These are phyloP conservation scores for Balanococcus diminutus DNA, from an alignment of 2,888 invertebrate species.

Conservation along the genomic window DNA sequence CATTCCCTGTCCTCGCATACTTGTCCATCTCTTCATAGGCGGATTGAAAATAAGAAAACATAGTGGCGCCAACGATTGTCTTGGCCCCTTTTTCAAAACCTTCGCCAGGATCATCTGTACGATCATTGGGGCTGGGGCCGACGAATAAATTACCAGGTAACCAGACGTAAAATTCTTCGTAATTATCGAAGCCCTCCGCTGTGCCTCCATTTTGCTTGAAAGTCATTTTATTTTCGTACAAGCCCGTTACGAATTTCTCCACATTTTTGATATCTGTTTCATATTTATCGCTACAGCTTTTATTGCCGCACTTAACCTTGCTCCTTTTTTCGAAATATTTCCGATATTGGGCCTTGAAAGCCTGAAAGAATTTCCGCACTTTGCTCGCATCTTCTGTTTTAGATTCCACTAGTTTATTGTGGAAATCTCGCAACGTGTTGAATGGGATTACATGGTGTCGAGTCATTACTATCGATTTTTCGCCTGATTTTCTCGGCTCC, in stretches of 20 bases:
- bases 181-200: background rate
- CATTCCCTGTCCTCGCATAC: background rate
- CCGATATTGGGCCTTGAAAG: background rate
- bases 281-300: background rate
- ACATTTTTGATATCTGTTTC: background rate
- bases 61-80: background rate
- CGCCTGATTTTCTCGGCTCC: background rate
- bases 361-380: background rate
- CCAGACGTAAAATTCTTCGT: background rate
- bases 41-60: background rate
- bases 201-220: background rate
- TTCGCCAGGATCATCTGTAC: background rate
- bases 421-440: background rate
- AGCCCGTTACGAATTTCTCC: background rate
- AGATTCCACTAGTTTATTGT: background rate
- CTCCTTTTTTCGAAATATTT: background rate
- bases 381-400: background rate
- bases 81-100: background rate
- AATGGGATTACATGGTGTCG: background rate
- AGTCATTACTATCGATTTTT: background rate
- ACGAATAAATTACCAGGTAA: constrained; percentile 16
- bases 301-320: no score
- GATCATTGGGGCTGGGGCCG: background rate
- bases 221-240: background rate
- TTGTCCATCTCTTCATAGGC: background rate